Percentiles rank a stretch among this genome's conserved stretches.
phyloP scores from a whole-genome alignment of 2,888 invertebrate species.

The Ommatoiulus sabulosus region DNA sequence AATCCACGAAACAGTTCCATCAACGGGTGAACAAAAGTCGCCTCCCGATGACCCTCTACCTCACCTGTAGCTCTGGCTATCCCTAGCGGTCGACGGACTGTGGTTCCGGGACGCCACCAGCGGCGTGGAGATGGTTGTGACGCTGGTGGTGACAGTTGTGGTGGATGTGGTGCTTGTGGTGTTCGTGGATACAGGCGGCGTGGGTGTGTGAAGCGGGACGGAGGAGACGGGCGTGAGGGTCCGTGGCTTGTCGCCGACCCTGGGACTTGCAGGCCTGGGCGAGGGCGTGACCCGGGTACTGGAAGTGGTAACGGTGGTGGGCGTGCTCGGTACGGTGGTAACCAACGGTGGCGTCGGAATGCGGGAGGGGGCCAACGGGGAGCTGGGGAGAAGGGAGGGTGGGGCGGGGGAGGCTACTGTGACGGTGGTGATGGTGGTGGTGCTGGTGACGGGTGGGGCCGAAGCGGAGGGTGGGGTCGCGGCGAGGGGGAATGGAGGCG shows the following conservation, averaged over 20 bases:
- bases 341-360: slow-evolving; percentile 58
- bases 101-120: slow-evolving; percentile 56
- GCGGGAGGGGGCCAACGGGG: slow-evolving; percentile 42
- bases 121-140: slow-evolving; percentile 53
- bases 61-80: slow-evolving; percentile 88
- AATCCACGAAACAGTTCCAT: neutral
- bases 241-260: neutral
- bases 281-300: neutral
- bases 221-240: slow-evolving; percentile 21
- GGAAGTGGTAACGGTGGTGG: slow-evolving; percentile 29
- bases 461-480: slow-evolving; percentile 19
- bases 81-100: slow-evolving; percentile 75
- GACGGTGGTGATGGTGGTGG: slow-evolving; percentile 51
- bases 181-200: slow-evolving; percentile 59
- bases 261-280: neutral
- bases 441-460: neutral
- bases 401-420: slow-evolving; percentile 47
- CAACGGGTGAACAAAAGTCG: slow-evolving; percentile 18
- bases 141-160: slow-evolving; percentile 54
- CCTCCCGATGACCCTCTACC: slow-evolving; percentile 53
- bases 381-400: slow-evolving; percentile 42
- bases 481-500: slow-evolving; percentile 38
- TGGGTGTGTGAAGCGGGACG: slow-evolving; percentile 57
- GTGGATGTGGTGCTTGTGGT: slow-evolving; percentile 58
- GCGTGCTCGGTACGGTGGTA: slow-evolving; percentile 48